A percentile compares a stretch with the other conserved stretches of the same genome.
Conservation (phyloP, 2,113 vertebrate genomes). For the Naja naja region DNA sequence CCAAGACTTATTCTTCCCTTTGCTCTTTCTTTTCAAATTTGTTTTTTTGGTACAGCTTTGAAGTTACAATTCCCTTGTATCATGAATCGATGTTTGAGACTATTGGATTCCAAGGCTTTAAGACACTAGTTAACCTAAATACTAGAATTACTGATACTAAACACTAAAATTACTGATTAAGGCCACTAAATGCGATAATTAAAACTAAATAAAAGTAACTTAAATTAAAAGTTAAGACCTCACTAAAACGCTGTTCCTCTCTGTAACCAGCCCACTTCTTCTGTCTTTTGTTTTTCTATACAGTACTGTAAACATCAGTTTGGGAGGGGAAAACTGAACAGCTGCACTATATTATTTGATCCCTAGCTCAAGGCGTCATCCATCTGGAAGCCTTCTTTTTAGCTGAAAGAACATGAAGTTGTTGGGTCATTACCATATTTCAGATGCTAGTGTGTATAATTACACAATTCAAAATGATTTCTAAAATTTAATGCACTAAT, state of each 20-base stretch:
- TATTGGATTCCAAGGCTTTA: background rate
- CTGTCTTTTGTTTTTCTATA: background rate
- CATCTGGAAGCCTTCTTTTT: background rate
- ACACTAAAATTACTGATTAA: background rate
- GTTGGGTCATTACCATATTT: background rate
- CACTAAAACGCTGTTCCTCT: background rate
- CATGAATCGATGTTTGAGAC: background rate
- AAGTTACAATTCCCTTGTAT: background rate
- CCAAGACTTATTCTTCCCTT: background rate
- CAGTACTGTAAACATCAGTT: background rate
- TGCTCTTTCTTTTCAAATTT: background rate
- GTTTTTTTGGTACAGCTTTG: background rate
- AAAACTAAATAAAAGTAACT: background rate
- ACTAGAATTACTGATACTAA: background rate
- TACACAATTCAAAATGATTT: background rate
- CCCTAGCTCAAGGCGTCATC: background rate
- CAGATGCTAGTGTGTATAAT: background rate
- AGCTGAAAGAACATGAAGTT: background rate
- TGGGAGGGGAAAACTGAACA: background rate
- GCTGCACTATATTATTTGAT: background rate
- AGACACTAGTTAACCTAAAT: background rate
- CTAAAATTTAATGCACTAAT: background rate
- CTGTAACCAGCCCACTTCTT: background rate
- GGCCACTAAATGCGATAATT: background rate
- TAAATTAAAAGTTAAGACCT: background rate